phyloP scores from a whole-genome alignment of 2,797 vertebrate species.

The Bufotes viridis region DNA sequence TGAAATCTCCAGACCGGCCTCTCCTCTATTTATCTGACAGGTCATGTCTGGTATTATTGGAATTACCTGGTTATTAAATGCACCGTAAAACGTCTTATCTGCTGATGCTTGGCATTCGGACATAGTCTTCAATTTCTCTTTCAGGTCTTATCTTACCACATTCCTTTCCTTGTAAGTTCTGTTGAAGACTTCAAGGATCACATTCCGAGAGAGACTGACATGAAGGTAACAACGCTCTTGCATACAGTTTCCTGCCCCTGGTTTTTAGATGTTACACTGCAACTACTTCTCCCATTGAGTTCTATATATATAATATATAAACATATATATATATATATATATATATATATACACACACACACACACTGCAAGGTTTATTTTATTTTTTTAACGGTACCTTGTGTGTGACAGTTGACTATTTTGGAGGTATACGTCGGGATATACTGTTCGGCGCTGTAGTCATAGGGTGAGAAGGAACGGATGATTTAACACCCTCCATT shows the following conservation, averaged over 20 bases:
- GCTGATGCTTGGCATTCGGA: conserved; percentile 2
- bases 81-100: conserved; percentile 19
- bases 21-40: background rate
- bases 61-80: background rate
- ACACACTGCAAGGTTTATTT: no score
- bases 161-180: conserved; percentile 98
- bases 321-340: no score
- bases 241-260: background rate
- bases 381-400: no score
- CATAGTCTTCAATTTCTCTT: conserved; percentile 18
- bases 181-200: conserved; percentile 99
- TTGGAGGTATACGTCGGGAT: no score
- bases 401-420: no score
- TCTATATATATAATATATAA: background rate
- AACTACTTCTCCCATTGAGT: background rate
- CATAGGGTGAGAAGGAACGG: no score
- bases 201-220: conserved; percentile 98
- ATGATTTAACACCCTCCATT: no score
- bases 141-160: conserved; percentile 97
- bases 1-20: background rate
- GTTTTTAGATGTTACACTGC: no score
- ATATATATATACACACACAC: no score
- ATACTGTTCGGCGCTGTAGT: no score
- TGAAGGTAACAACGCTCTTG: conserved; percentile 85
- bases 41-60: conserved; percentile 1